Conservation (phyloP, 2,888 invertebrate genomes). For the Hetaerina titia region DNA sequence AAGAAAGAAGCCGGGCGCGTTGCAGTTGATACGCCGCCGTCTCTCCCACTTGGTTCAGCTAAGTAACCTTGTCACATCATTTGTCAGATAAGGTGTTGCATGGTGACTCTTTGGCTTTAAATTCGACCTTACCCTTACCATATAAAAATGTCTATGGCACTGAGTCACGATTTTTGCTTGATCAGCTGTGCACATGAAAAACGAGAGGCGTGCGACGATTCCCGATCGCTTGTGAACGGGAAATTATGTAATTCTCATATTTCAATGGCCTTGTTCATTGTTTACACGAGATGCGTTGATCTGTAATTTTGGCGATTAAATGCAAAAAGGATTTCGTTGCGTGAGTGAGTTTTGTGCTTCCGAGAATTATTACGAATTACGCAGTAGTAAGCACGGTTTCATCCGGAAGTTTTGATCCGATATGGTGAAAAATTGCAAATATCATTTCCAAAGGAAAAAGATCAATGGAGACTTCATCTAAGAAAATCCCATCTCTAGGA, state of each 20-base stretch:
- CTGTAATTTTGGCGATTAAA: too few relatives aligned
- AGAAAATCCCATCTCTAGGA: too few relatives aligned
- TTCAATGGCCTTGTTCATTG: not conserved
- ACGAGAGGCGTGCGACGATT: not conserved
- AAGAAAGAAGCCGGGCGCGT: not conserved
- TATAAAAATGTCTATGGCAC: not conserved
- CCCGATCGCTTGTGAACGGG: not conserved
- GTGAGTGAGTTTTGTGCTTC: not conserved
- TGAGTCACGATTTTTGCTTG: not conserved
- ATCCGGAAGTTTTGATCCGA: not conserved
- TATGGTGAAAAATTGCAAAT: not conserved
- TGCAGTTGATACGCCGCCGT: not conserved
- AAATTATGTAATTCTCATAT: not conserved
- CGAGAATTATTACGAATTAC: not conserved
- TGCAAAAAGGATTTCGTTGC: not conserved
- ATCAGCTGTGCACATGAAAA: not conserved
- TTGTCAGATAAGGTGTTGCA: constrained; percentile 31
- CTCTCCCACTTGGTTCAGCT: not conserved
- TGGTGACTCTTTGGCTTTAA: constrained; percentile 13
- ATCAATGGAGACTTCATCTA: too few relatives aligned
- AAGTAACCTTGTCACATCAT: constrained; percentile 2
- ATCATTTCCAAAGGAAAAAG: too few relatives aligned
- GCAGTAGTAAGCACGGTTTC: not conserved
- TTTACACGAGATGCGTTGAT: too few relatives aligned
- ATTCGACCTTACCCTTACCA: not conserved